phyloP scores from a whole-genome alignment of 2,888 invertebrate species.

The Polyommatus iphigenia region DNA sequence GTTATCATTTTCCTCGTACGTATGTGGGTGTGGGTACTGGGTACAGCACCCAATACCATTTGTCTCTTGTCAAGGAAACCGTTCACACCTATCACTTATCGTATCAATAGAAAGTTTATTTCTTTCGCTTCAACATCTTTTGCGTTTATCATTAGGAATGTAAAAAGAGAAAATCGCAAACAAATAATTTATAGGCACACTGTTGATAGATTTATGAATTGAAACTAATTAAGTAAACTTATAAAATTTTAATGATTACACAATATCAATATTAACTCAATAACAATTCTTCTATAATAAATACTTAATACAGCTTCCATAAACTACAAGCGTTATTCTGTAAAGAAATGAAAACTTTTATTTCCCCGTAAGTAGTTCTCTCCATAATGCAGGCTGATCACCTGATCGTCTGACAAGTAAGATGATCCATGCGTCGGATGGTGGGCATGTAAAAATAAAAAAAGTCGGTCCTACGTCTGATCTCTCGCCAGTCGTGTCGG shows the following conservation, averaged over 20 bases:
- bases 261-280: too few species aligned
- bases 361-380: too few species aligned
- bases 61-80: background rate
- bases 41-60: background rate
- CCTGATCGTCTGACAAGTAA: too few species aligned
- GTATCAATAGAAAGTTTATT: conserved; percentile 5
- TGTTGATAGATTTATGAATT: background rate
- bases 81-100: background rate
- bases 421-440: too few species aligned
- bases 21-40: background rate
- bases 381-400: too few species aligned
- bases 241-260: background rate
- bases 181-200: background rate
- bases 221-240: background rate
- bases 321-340: too few species aligned
- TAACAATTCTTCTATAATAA: too few species aligned
- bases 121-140: background rate
- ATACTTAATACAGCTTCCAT: too few species aligned
- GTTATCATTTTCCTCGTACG: background rate
- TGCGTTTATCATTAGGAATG: background rate
- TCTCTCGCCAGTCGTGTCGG: too few species aligned
- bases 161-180: background rate
- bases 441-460: too few species aligned
- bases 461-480: too few species aligned
- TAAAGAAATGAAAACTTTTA: too few species aligned